These are phyloP conservation scores for Siniperca knerii DNA, from an alignment of 2,113 vertebrate species.

Conservation along the genomic window DNA sequence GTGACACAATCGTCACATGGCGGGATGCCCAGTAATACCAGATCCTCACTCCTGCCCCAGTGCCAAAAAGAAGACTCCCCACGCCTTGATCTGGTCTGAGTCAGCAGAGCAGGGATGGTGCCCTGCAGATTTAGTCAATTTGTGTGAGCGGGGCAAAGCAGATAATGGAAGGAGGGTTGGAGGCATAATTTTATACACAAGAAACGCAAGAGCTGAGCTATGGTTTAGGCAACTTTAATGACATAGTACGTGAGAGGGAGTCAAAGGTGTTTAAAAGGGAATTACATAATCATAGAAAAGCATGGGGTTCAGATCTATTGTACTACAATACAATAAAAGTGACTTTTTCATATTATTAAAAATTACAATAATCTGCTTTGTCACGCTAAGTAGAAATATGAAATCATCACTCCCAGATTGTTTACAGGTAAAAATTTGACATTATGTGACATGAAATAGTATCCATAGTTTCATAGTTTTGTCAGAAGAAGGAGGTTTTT, in stretches of 20 bases:
- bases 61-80: slow-evolving; percentile 73
- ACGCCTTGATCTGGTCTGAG: slow-evolving; percentile 68
- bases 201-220: slow-evolving; percentile 48
- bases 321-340: slow-evolving; percentile 31
- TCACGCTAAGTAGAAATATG: slow-evolving; percentile 7
- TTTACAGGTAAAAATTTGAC: slow-evolving; percentile 3
- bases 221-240: slow-evolving; percentile 60
- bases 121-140: slow-evolving; percentile 61
- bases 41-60: slow-evolving; percentile 35
- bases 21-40: slow-evolving; percentile 51
- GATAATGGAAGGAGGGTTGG: slow-evolving; percentile 27
- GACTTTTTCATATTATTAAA: slow-evolving; percentile 32
- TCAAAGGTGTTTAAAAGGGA: slow-evolving; percentile 53
- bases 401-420: slow-evolving; percentile 18
- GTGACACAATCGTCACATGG: slow-evolving; percentile 46
- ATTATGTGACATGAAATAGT: background rate
- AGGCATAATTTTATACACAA: slow-evolving; percentile 56
- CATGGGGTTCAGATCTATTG: slow-evolving; percentile 34
- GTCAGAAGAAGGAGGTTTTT: slow-evolving; percentile 24
- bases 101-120: slow-evolving; percentile 71
- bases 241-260: slow-evolving; percentile 37
- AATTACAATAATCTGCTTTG: slow-evolving; percentile 39
- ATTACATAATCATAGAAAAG: slow-evolving; percentile 62
- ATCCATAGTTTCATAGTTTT: background rate
- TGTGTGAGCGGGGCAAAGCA: slow-evolving; percentile 54